Conservation (phyloP, 2,113 vertebrate species). For the Salminus brasiliensis region DNA sequence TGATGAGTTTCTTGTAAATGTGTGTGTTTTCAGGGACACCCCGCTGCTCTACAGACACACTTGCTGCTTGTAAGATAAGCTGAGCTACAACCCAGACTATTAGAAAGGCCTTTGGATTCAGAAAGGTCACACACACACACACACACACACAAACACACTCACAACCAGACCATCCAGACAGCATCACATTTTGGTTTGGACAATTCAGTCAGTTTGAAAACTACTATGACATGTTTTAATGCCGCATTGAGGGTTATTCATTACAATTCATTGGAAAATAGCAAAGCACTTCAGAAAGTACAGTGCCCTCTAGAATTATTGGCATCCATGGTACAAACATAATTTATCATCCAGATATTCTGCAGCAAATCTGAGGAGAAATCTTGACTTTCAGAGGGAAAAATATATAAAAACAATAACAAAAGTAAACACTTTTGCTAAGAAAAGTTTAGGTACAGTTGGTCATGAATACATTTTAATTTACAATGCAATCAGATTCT, state of each 20-base stretch:
- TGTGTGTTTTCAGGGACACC: constrained; percentile 11
- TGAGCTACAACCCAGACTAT: background rate
- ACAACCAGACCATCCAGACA: too few relatives aligned
- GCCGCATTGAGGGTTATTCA: background rate
- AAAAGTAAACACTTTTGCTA: too few relatives aligned
- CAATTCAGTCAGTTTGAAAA: background rate
- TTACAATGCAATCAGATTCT: too few relatives aligned
- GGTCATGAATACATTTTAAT: too few relatives aligned
- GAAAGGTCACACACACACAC: background rate
- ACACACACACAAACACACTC: background rate
- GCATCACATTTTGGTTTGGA: background rate
- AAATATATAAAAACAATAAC: background rate
- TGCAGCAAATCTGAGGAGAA: too few relatives aligned
- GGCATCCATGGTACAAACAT: too few relatives aligned
- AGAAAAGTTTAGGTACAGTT: too few relatives aligned
- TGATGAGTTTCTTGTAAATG: constrained; percentile 26
- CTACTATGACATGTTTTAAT: background rate
- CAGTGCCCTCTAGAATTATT: too few relatives aligned
- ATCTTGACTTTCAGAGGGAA: background rate
- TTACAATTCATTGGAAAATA: background rate
- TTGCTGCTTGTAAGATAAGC: background rate
- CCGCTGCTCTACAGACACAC: background rate
- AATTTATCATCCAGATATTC: too few relatives aligned
- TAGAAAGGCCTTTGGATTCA: background rate
- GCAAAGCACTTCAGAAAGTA: background rate